phyloP scores from a whole-genome alignment of 2,797 vertebrate genomes.

The Halcyon leucocephala region DNA sequence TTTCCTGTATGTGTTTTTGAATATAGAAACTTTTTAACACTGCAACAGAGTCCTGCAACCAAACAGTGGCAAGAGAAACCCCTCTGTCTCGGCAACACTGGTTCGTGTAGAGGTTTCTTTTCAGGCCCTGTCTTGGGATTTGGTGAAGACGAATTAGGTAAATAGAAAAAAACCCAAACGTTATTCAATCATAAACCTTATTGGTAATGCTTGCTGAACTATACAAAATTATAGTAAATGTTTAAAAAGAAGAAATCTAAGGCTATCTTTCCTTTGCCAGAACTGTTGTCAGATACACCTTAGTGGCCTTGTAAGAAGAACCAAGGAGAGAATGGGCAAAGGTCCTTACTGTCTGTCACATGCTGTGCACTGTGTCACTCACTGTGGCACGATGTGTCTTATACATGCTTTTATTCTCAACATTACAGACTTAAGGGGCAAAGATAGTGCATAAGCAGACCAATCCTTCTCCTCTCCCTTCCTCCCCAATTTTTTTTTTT shows the following conservation, averaged over 20 bases:
- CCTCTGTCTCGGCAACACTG: constrained; percentile 90
- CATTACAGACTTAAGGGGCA: background rate
- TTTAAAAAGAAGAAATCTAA: background rate
- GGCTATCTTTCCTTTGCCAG: background rate
- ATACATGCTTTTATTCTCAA: background rate
- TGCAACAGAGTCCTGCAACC: constrained; percentile 87
- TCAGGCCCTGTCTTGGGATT: constrained; percentile 94
- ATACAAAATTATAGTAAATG: background rate
- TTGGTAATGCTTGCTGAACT: background rate
- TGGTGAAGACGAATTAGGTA: constrained; percentile 97
- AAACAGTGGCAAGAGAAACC: constrained; percentile 94
- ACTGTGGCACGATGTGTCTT: background rate
- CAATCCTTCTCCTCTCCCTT: background rate
- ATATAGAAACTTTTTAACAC: constrained; percentile 93
- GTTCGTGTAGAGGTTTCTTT: constrained; percentile 89
- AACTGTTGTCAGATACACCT: background rate
- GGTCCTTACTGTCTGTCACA: background rate
- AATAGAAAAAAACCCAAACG: background rate
- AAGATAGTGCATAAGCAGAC: background rate
- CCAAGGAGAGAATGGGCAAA: background rate
- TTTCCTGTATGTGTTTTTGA: constrained; percentile 56
- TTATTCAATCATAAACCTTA: background rate
- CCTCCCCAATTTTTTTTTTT: background rate
- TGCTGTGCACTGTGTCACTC: background rate
- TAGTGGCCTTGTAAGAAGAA: background rate